These are phyloP conservation scores for Drosophila virilis DNA, from an alignment of 1,140 invertebrate genomes.

Conservation along the genomic window DNA sequence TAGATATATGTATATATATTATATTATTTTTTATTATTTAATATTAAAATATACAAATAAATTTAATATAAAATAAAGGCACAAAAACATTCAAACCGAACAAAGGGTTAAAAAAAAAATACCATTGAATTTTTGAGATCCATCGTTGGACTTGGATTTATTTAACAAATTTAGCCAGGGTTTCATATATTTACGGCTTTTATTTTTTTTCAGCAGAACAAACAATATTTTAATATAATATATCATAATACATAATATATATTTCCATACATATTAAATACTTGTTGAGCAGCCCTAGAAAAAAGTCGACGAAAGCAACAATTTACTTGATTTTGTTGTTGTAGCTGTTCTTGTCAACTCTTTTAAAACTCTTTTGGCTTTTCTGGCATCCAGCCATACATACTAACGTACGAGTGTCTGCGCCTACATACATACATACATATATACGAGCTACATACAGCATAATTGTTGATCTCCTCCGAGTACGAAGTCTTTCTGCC, in stretches of 20 bases:
- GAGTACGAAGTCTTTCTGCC: constrained; percentile 5
- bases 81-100: too few species aligned
- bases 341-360: constrained; percentile 33
- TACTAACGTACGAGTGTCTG: constrained; percentile 17
- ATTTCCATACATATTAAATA: neutral
- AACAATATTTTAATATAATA: too few species aligned
- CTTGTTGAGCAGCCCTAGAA: constrained; percentile 18
- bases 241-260: neutral
- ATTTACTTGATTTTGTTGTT: constrained; percentile 41
- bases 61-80: too few species aligned
- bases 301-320: constrained; percentile 42
- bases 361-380: constrained; percentile 23
- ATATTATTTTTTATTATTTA: too few species aligned
- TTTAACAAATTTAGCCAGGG: too few species aligned
- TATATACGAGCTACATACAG: constrained; percentile 9
- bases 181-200: too few species aligned
- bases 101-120: too few species aligned
- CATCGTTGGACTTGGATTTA: too few species aligned
- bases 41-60: neutral
- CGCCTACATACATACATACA: neutral
- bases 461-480: constrained; percentile 30
- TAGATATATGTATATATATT: too few species aligned
- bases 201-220: too few species aligned
- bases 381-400: constrained; percentile 26
- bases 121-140: too few species aligned